Evolutionary conservation across 2,888 invertebrate species (phyloP).

Genomic region (Cephus pygmeus): DNA sequence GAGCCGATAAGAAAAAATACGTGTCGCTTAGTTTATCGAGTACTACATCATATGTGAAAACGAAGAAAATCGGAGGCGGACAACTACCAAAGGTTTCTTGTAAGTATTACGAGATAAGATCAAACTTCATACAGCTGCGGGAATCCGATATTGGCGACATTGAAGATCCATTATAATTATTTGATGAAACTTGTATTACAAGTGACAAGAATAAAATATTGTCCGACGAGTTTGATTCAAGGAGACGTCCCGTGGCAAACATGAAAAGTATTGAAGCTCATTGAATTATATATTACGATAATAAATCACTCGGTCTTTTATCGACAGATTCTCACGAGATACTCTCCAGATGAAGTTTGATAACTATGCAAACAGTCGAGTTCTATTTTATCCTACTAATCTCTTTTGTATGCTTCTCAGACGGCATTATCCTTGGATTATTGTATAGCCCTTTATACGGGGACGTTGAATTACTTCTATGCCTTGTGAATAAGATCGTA

Average conservation of each 20-base stretch:
- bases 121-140: background rate
- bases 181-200: background rate
- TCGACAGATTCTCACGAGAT: background rate
- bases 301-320: background rate
- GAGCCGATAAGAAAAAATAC: too few species aligned
- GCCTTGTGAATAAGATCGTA: background rate
- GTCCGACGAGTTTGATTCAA: background rate
- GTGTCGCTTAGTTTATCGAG: too few species aligned
- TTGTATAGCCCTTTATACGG: background rate
- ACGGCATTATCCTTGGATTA: background rate
- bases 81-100: too few species aligned
- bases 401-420: background rate
- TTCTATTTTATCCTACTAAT: too few species aligned
- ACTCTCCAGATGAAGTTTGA: background rate
- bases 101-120: background rate
- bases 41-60: too few species aligned
- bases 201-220: background rate
- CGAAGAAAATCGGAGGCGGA: too few species aligned
- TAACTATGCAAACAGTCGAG: too few species aligned
- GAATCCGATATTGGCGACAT: background rate
- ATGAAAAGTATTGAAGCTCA: background rate
- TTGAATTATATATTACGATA: background rate
- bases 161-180: background rate
- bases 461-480: background rate
- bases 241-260: background rate